A percentile compares a stretch with the other conserved stretches of the same genome.
These are phyloP conservation scores for Plodia interpunctella DNA, from an alignment of 1,140 invertebrate genomes.

Conservation along the genomic window DNA sequence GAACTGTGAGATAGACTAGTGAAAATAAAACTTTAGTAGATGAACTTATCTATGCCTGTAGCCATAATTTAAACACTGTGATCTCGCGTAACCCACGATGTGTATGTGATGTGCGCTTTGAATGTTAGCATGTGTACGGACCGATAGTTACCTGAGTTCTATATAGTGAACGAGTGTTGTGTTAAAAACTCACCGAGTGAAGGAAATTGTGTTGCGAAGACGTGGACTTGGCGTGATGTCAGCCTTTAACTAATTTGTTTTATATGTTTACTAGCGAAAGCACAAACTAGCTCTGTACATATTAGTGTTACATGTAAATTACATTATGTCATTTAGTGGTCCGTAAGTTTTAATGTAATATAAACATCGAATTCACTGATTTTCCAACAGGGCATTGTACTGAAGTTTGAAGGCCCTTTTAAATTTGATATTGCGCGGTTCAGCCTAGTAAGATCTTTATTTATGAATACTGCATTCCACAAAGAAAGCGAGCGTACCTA, in stretches of 20 bases:
- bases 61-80: conserved; percentile 70
- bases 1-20: conserved; percentile 10
- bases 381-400: conserved; percentile 63
- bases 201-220: conserved; percentile 29
- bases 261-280: conserved; percentile 62
- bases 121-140: conserved; percentile 63
- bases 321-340: conserved; percentile 48
- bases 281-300: conserved; percentile 75
- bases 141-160: conserved; percentile 56
- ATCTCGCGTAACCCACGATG: conserved; percentile 62
- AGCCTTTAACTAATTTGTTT: conserved; percentile 28
- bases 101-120: conserved; percentile 71
- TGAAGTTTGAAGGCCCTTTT: conserved; percentile 58
- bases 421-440: conserved; percentile 35
- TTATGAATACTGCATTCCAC: conserved; percentile 71
- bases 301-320: conserved; percentile 73
- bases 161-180: conserved; percentile 45
- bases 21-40: conserved; percentile 12
- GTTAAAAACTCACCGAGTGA: conserved; percentile 34
- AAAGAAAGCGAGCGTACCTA: conserved; percentile 59
- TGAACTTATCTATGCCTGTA: conserved; percentile 45
- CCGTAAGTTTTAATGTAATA: conserved; percentile 57
- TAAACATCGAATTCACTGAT: conserved; percentile 65
- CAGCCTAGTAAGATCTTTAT: conserved; percentile 51
- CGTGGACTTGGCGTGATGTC: conserved; percentile 22